Evolutionary conservation across 1,140 invertebrate species (phyloP), one percentile per base, ranked within the genome.

Genomic region (Neocloeon triangulifer): DNA sequence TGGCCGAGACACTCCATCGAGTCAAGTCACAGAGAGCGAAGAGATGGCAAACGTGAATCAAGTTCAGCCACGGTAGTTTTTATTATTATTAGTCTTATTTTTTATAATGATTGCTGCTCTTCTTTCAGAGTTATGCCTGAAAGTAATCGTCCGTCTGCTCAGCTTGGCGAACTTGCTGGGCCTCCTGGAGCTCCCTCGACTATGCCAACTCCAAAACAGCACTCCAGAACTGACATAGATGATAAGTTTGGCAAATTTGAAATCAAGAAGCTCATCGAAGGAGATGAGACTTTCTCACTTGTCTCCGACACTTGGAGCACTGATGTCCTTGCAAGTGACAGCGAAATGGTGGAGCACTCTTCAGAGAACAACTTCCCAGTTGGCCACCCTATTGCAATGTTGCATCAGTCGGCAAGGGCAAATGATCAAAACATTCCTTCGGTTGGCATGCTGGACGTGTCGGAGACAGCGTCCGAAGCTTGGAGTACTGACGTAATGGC

Each of bases 191-290:
- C 38, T 58, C 5, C 48, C 58, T n/a, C n/a, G n/a, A n/a, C n/a
- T n/a, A n/a, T n/a, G 68, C 62, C 19, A 51, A 69, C 15, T 14
- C 27, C 15, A 9, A 14, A 29, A 18, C 2, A 58, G 66, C n/a
- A 84, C 86, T 73, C 70, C 16, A 61, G 76, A 5, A 80, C 77
- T 35, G 91, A 96, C 47, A 88, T 98, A 34, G 89, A 95, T 43
- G 92, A 97, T 38, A 91, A 95, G 52, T 98, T 98, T 66, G 92
- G 91, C 45, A 94, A 94, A 56, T 98, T 98, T 56, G 89, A 92
- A 48, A 86, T 96, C 19, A 86, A 81, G 51, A 80, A 80, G 45
- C 53, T 82, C 19, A 62, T 77, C 33, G 77, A 80, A 59, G 77
- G 59, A 29, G 88, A 94, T 50, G 88, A 95, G 56, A 89, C 86